Base-by-base conservation (phyloP, 2,113 vertebrate genomes). In the Microtus ochrogaster region DNA sequence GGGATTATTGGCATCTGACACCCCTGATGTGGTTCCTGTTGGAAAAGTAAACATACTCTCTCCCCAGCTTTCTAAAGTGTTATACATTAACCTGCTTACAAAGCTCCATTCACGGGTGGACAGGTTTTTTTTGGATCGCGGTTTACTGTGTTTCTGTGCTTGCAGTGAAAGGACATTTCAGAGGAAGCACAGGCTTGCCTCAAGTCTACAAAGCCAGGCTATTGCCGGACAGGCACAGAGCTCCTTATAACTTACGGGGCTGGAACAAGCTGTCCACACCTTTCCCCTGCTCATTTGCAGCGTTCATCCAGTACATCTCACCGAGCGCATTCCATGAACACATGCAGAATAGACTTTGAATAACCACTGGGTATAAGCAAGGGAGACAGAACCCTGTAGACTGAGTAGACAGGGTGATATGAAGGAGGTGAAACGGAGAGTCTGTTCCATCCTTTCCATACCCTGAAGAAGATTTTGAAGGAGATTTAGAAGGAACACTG, bases 1-100 rank as follows among this genome's bases (percentile, higher is more conserved):
- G 85, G 95, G 97, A 97, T 97, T 97, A 97, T 97, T 98, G 96
- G 97, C 97, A 98, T 96, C 95, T 97, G 97, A 97, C 97, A 97
- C 97, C 89, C 90, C 96, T 97, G 96, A 98, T 98, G 97, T 97
- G 97, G 96, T 97, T 97, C 96, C 95, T 97, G 95, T 96, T 98
- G 96, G 96, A 97, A 97, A 98, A 97, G 96, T 96, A 98, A 98
- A 97, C 96, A 97, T 73, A 81, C 94, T 97, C 92, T 86, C 95
- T 96, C 81, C 94, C 90, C 82, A 92, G 91, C 81, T 93, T 96
- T 97, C 96, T 96, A 95, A 98, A 97, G 95, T 97, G 97, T 98
- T 98, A 96, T 97, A 97, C 96, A 97, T 98, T 98, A 98, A 97
- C 96, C 22, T 77, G 77, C 96, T 97, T 97, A 98, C 96, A 98